Conservation (phyloP, 1,140 invertebrate species). For the Penaeus vannamei region DNA sequence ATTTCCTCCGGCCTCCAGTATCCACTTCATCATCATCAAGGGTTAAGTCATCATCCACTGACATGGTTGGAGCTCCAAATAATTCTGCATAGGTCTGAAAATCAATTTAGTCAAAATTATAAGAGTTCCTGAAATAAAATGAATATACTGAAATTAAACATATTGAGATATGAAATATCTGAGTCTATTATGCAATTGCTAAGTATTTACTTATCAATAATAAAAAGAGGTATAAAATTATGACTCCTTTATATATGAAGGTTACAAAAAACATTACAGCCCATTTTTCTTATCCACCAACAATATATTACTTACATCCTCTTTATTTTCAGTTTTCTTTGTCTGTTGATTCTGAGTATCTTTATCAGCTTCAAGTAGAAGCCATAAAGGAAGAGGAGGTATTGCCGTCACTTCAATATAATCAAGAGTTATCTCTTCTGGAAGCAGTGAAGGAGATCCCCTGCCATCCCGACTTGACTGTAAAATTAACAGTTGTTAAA, state of each 20-base stretch:
- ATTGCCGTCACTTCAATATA: slow-evolving; percentile 97
- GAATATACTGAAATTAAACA: too few relatives aligned
- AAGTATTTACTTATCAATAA: background rate
- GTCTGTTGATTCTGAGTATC: slow-evolving; percentile 76
- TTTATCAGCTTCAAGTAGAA: slow-evolving; percentile 92
- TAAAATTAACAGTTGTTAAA: slow-evolving; percentile 70
- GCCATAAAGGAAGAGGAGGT: slow-evolving; percentile 96
- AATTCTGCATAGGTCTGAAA: slow-evolving; percentile 68
- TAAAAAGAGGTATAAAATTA: too few relatives aligned
- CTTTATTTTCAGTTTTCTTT: slow-evolving; percentile 34
- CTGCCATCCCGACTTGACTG: slow-evolving; percentile 58
- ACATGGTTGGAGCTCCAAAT: slow-evolving; percentile 67
- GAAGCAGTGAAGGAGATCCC: slow-evolving; percentile 61
- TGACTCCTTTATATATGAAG: too few relatives aligned
- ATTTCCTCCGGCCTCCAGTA: slow-evolving; percentile 39
- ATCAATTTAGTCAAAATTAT: too few relatives aligned
- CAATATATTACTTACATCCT: slow-evolving; percentile 37
- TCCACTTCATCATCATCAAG: slow-evolving; percentile 65
- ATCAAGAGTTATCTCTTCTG: slow-evolving; percentile 89
- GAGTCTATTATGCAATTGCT: background rate
- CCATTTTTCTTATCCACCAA: background rate
- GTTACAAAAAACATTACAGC: too few relatives aligned
- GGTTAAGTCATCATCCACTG: slow-evolving; percentile 63
- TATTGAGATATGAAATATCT: background rate
- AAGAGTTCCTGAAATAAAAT: too few relatives aligned